These are phyloP conservation scores for Monodelphis domestica DNA, from an alignment of 2,797 vertebrate species.

Conservation along the genomic window DNA sequence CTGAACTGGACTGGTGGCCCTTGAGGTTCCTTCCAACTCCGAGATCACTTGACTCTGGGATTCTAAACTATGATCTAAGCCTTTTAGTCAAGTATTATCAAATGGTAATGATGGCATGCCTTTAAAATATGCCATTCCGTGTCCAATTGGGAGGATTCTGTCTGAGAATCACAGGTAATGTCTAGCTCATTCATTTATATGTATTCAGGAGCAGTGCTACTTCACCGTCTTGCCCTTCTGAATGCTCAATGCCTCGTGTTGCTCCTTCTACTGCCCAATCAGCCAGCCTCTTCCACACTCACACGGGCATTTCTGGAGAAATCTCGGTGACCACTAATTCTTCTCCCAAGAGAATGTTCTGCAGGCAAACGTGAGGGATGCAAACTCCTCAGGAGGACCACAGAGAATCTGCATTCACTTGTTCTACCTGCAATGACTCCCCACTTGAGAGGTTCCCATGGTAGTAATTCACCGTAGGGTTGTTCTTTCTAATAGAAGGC, in stretches of 20 bases:
- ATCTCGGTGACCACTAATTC: not conserved
- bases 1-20: not conserved
- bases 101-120: not conserved
- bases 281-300: not conserved
- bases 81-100: not conserved
- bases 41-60: not conserved
- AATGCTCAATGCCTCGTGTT: not conserved
- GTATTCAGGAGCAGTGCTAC: not conserved
- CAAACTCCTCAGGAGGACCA: not conserved
- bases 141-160: not conserved
- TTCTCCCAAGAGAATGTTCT: not conserved
- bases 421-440: not conserved
- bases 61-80: not conserved
- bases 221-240: not conserved
- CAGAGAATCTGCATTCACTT: slow-evolving; percentile 1
- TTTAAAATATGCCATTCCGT: not conserved
- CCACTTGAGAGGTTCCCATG: slow-evolving; percentile 14
- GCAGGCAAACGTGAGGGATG: not conserved
- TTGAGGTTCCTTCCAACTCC: not conserved
- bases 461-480: not conserved
- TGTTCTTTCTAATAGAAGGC: not conserved
- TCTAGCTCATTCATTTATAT: not conserved
- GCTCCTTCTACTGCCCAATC: not conserved
- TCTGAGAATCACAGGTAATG: not conserved
- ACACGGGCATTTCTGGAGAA: slow-evolving; percentile 28